These are phyloP conservation scores for Propithecus perrieri DNA, from an alignment of 2,797 vertebrate species.

Conservation along the genomic window DNA sequence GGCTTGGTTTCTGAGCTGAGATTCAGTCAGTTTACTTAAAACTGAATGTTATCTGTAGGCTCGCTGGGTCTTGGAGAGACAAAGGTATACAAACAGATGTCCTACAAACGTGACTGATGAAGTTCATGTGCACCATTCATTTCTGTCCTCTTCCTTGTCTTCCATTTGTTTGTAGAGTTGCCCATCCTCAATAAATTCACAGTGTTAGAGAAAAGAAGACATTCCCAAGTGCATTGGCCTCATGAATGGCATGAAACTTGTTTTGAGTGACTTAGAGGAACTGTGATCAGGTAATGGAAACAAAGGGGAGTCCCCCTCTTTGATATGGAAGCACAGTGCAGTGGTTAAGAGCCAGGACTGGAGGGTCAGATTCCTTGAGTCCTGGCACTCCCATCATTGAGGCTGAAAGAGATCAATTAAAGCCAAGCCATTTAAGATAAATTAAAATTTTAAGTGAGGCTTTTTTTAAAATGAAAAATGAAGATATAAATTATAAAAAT, in stretches of 20 bases:
- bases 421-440: background rate
- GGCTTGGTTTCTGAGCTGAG: constrained; percentile 1
- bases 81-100: background rate
- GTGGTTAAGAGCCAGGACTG: background rate
- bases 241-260: background rate
- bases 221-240: background rate
- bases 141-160: constrained; percentile 20
- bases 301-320: background rate
- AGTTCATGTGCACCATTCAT: background rate
- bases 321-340: background rate
- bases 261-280: background rate
- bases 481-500: constrained; percentile 40
- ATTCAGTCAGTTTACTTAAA: background rate
- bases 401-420: background rate
- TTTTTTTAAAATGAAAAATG: constrained; percentile 35
- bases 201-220: constrained; percentile 14
- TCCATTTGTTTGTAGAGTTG: background rate
- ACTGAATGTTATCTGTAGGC: background rate
- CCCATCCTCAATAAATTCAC: background rate
- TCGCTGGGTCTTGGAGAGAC: background rate
- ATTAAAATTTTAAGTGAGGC: constrained; percentile 46
- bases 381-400: background rate
- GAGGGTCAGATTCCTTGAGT: background rate
- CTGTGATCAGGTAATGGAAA: background rate
- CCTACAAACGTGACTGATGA: background rate